A percentile compares a stretch with the other conserved stretches of the same genome.
These are phyloP conservation scores for Anguilla megastoma DNA, from an alignment of 2,797 vertebrate species.

Conservation along the genomic window DNA sequence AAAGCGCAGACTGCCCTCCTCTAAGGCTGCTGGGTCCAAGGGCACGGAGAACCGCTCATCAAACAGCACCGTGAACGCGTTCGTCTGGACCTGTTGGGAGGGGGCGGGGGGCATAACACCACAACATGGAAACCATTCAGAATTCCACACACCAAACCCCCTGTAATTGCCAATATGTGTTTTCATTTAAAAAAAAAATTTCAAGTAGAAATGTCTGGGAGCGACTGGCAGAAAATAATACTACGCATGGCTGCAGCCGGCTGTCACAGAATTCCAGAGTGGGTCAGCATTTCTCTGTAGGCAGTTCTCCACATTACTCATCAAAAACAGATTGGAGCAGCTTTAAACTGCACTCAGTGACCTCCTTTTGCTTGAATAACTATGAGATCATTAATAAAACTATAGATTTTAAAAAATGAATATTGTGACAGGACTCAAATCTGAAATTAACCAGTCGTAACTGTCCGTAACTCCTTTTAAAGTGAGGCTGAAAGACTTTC, in stretches of 20 bases:
- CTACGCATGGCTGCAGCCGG: background rate
- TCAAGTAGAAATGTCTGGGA: background rate
- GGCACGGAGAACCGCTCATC: slow-evolving; percentile 89
- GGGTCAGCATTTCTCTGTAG: background rate
- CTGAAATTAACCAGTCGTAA: background rate
- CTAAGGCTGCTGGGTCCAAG: slow-evolving; percentile 76
- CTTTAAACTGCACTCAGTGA: background rate
- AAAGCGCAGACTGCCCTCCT: slow-evolving; percentile 88
- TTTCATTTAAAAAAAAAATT: no score
- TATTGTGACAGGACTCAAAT: background rate
- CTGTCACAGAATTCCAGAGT: background rate
- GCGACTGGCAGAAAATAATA: background rate
- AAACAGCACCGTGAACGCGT: slow-evolving; percentile 85
- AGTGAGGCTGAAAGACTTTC: background rate
- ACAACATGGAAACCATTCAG: background rate
- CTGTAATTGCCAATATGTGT: background rate
- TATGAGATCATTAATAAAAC: slow-evolving; percentile 7
- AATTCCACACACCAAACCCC: background rate
- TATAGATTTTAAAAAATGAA: background rate
- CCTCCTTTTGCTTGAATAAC: background rate
- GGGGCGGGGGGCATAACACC: background rate
- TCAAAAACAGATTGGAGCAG: background rate
- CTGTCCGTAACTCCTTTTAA: background rate
- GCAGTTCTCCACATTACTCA: background rate
- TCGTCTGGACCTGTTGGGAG: slow-evolving; percentile 81